Evolutionary conservation across 2,888 invertebrate genomes (phyloP).

Genomic region (Nephrotoma guestfalica): DNA sequence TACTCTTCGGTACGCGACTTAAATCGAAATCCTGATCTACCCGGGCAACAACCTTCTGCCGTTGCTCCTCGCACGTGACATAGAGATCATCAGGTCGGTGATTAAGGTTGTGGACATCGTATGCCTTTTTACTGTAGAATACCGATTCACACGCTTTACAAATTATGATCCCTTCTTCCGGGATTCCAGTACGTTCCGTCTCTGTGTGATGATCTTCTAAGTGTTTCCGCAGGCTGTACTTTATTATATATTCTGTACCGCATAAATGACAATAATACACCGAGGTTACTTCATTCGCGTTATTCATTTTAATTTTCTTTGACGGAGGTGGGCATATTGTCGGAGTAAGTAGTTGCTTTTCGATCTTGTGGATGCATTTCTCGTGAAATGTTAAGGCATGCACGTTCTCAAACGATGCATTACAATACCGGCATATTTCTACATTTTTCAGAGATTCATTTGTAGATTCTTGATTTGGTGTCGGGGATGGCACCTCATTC

Average conservation of each 20-base stretch:
- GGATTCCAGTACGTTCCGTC: constrained; percentile 34
- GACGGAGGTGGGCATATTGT: constrained; percentile 37
- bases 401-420: constrained; percentile 7
- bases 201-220: constrained; percentile 37
- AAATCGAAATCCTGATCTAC: constrained; percentile 39
- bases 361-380: constrained; percentile 12
- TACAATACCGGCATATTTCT: constrained; percentile 9
- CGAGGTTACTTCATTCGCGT: constrained; percentile 34
- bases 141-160: constrained; percentile 50
- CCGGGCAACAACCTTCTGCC: constrained; percentile 33
- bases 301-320: constrained; percentile 37
- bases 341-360: constrained; percentile 27
- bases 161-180: constrained; percentile 38
- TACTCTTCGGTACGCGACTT: constrained; percentile 24
- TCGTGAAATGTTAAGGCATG: constrained; percentile 11
- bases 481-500: background rate
- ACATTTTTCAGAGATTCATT: background rate
- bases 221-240: constrained; percentile 49
- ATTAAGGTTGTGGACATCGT: constrained; percentile 45
- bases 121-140: constrained; percentile 48
- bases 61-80: constrained; percentile 40
- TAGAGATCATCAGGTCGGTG: constrained; percentile 46
- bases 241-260: constrained; percentile 50
- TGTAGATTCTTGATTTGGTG: background rate
- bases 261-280: constrained; percentile 43